Evolutionary conservation across 1,140 invertebrate species (phyloP).

Genomic region (Lepidurus couesii): DNA sequence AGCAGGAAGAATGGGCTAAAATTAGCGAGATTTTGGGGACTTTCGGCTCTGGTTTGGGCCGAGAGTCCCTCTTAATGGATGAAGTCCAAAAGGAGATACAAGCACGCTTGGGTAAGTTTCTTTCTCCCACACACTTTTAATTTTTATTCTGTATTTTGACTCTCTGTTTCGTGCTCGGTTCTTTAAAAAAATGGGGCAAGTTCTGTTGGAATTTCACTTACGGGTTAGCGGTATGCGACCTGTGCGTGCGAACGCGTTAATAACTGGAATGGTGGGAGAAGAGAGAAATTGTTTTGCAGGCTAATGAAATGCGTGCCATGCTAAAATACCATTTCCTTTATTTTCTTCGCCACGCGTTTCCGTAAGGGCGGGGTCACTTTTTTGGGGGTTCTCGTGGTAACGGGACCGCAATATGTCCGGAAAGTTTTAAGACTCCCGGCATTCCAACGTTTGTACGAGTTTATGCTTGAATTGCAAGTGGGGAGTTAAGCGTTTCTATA

Average conservation of each 20-base stretch:
- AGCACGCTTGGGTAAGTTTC: conserved; percentile 53
- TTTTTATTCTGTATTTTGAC: background rate
- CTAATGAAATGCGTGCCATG: background rate
- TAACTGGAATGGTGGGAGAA: too few species aligned
- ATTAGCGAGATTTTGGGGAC: conserved; percentile 91
- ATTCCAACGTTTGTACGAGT: too few species aligned
- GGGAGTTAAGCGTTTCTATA: too few species aligned
- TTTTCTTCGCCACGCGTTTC: background rate
- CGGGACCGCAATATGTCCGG: background rate
- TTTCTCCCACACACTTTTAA: background rate
- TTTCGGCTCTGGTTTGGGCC: conserved; percentile 60
- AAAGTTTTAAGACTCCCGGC: too few species aligned
- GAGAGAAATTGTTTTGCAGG: too few species aligned
- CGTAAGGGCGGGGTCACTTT: conserved; percentile 13
- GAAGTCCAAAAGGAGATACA: conserved; percentile 79
- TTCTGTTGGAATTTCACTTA: too few species aligned
- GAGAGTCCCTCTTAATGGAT: conserved; percentile 58
- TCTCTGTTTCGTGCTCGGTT: background rate
- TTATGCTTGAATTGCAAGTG: too few species aligned
- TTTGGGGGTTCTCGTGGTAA: background rate
- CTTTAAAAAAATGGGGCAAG: background rate
- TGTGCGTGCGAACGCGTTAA: too few species aligned
- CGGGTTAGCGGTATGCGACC: too few species aligned
- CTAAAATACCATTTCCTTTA: background rate
- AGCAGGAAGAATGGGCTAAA: conserved; percentile 89